Evolutionary conservation across 2,797 vertebrate species (phyloP), one percentile per base, ranked within the genome.

Genomic region (Enteromius mattozi): DNA sequence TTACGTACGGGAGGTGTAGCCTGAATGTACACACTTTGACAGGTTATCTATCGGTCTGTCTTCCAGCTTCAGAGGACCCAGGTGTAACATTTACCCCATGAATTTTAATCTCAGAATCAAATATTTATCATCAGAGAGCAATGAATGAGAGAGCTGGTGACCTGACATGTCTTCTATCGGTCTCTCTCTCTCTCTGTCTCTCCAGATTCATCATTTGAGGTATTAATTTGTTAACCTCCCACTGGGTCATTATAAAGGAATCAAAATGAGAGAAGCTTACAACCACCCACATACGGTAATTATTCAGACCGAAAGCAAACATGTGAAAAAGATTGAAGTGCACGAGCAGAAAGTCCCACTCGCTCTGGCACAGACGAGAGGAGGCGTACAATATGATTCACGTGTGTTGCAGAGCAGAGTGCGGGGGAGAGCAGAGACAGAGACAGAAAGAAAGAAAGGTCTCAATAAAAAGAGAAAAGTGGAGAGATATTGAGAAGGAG

Each of bases 141-240:
- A 47, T 77, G 63, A 76, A 81, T 35, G 30, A 76, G 63, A 70
- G 72, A 54, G 65, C 47, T 37, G 71, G 83, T 65, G 79, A 86
- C 72, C 72, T 54, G 30, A 76, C 65, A 61, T 66, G 54, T 80
- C 56, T 65, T 69, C 63, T 74, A 27, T 68, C 45, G 30, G 51
- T 61, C 40, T 82, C 59, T 65, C 85, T 66, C 78, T 12, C 80
- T 79, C 59, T 80, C 24, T 72, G 21, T 77, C 59, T 69, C 27
- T 81, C 42, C 49, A 81, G 49, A 76, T 75, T 81, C 61, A 71
- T 86, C 84, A 89, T 79, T 84, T 78, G 66, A 79, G 54, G 86
- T 82, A 86, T 87, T 87, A 89, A 86, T 87, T 86, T 83, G 85
- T 86, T 82, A 84, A 71, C 86, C 88, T 86, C 88, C 88, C 81